These are phyloP conservation scores for Melitaea cinxia DNA, from an alignment of 1,140 invertebrate genomes.

Conservation along the genomic window DNA sequence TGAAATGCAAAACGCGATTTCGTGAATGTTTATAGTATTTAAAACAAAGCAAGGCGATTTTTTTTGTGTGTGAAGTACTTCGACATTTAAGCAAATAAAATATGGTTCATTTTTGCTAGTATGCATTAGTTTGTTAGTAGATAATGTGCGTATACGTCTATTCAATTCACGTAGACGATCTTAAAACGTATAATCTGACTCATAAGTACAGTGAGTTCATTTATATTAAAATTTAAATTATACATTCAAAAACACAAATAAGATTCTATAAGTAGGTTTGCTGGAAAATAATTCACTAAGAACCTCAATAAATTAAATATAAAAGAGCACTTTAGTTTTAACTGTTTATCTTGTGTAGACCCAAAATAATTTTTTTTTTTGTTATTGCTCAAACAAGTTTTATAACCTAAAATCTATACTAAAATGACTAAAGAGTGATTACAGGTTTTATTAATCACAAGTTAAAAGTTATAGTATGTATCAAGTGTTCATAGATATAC, in stretches of 20 bases:
- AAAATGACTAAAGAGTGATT: too few species aligned
- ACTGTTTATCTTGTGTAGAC: neutral
- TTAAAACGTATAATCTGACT: slow-evolving; percentile 17
- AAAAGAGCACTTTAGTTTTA: neutral
- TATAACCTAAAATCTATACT: too few species aligned
- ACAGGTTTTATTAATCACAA: too few species aligned
- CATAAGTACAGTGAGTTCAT: slow-evolving; percentile 14
- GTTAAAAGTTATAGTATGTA: too few species aligned
- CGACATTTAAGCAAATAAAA: slow-evolving; percentile 2
- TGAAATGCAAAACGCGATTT: slow-evolving; percentile 18
- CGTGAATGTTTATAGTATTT: slow-evolving; percentile 10
- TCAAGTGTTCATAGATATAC: too few species aligned
- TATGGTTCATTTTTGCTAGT: slow-evolving; percentile 1
- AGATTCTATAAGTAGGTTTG: neutral
- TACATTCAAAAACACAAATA: neutral
- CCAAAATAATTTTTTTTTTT: too few species aligned
- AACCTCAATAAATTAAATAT: neutral
- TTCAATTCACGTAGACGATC: slow-evolving; percentile 14
- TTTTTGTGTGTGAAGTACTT: neutral
- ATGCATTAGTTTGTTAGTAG: neutral
- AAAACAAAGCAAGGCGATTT: slow-evolving; percentile 6
- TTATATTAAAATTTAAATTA: slow-evolving; percentile 13
- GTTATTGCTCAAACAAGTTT: too few species aligned
- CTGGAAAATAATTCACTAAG: neutral
- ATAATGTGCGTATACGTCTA: slow-evolving; percentile 1